Evolutionary conservation across 2,888 invertebrate species (phyloP).

Genomic region (Silvanus unidentatus): DNA sequence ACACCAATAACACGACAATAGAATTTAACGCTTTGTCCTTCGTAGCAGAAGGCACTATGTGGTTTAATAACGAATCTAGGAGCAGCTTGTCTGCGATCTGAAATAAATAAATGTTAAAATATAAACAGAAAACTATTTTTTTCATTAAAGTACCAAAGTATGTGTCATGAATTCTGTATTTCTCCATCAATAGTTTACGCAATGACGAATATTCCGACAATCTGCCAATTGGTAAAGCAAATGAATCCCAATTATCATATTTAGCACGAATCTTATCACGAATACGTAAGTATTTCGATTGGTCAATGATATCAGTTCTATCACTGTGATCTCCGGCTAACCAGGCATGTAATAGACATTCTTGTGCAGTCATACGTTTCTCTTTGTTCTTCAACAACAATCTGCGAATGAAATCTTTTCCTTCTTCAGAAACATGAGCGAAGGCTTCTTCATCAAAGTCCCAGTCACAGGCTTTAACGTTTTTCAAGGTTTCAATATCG

Average conservation of each 20-base stretch:
- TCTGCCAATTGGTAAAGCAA: conserved; percentile 89
- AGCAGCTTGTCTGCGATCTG: conserved; percentile 94
- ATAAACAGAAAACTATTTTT: conserved; percentile 5
- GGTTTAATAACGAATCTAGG: conserved; percentile 98
- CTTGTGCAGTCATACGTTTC: conserved; percentile 98
- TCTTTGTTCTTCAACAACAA: conserved; percentile 90
- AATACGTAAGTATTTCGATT: conserved; percentile 78
- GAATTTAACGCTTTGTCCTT: conserved; percentile 96
- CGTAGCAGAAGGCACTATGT: conserved; percentile 90
- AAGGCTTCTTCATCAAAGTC: conserved; percentile 97
- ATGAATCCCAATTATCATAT: conserved; percentile 76
- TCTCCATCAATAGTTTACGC: conserved; percentile 89
- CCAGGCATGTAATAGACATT: conserved; percentile 94
- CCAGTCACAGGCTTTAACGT: conserved; percentile 98
- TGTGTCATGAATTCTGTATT: conserved; percentile 93
- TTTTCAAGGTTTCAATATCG: conserved; percentile 95
- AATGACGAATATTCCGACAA: conserved; percentile 96
- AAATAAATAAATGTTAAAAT: conserved; percentile 13
- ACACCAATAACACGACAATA: conserved; percentile 94
- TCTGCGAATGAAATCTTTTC: conserved; percentile 94
- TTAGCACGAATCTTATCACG: conserved; percentile 81
- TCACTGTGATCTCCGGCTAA: conserved; percentile 78
- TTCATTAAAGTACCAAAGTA: conserved; percentile 64
- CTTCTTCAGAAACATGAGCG: conserved; percentile 89
- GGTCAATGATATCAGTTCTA: conserved; percentile 72